These are phyloP conservation scores for Tetragonula carbonaria DNA, from an alignment of 2,888 invertebrate species.

Conservation along the genomic window DNA sequence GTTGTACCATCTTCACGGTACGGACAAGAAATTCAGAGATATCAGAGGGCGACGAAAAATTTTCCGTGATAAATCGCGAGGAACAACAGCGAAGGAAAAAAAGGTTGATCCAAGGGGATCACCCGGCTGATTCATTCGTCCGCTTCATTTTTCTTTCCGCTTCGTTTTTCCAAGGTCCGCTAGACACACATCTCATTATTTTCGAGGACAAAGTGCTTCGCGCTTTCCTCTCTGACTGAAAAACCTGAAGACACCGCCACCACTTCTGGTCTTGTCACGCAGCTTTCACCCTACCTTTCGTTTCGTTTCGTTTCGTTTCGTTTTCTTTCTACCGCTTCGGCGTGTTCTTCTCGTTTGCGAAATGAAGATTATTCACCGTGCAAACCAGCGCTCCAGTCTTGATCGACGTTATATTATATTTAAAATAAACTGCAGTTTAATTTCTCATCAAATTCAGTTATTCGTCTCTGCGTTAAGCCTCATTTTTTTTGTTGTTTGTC, in stretches of 20 bases:
- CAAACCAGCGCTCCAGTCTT: background rate
- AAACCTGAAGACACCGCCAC: conserved; percentile 7
- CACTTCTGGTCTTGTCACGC: conserved; percentile 33
- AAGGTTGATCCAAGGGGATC: background rate
- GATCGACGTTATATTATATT: background rate
- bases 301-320: background rate
- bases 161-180: conserved; percentile 27
- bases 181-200: conserved; percentile 68
- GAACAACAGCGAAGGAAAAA: background rate
- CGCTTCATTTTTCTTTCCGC: background rate
- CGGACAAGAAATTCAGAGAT: background rate
- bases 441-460: background rate
- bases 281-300: conserved; percentile 27
- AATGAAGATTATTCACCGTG: conserved; percentile 29
- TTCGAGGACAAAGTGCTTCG: conserved; percentile 60
- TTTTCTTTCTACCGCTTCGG: background rate
- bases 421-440: background rate
- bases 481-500: too few relatives aligned
- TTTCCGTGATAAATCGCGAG: too few relatives aligned
- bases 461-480: background rate
- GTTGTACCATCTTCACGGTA: background rate
- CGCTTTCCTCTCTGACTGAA: conserved; percentile 9
- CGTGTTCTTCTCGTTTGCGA: background rate
- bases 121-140: background rate
- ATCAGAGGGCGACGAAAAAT: background rate